Evolutionary conservation across 1,140 invertebrate species (phyloP), one percentile per base, ranked within the genome.

Genomic region (Drosophila lacertosa): DNA sequence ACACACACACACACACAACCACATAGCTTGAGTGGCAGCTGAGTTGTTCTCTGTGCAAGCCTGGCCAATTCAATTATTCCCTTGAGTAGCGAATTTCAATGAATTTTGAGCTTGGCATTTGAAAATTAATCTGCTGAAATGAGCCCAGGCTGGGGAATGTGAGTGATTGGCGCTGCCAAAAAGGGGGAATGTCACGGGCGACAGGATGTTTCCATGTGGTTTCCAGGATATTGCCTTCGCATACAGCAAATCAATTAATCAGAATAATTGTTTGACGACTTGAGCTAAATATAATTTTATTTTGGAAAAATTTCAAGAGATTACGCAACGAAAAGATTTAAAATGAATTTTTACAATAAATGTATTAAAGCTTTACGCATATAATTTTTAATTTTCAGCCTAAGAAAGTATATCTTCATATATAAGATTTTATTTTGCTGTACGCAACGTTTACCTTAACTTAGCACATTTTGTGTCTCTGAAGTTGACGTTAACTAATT

Each of bases 21-120:
- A 26, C 6, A 29, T 2, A 15, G 9, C 15, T n/a, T 24, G 22
- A 26, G 7, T 29, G 53, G 22, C 24, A 59, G 47, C 20, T 66
- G 48, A 55, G 29, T 29, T 29, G 26, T 5, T 7, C 6, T 33
- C 22, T 33, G 15, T n/a, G 20, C 10, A 3, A n/a, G 18, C 26
- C 16, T 44, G 32, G n/a, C 35, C 35, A 35, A 55, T 70, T 71
- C 68, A 66, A 66, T 71, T 58, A 65, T 57, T 1, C n/a, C 18
- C 48, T 48, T 55, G 50, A 44, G 18, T 11, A 33, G 24, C 7
- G 29, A 26, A 42, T 45, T 66, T 66, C 32, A 58, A 45, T 65
- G 51, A 64, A 70, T 65, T 58, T 39, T 33, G 22, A 32, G 35
- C 40, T 65, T 24, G 29, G 9, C 11, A 72, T 72, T 66, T 35